These are phyloP conservation scores for Heliconius erato DNA, from an alignment of 2,888 invertebrate genomes.

Conservation along the genomic window DNA sequence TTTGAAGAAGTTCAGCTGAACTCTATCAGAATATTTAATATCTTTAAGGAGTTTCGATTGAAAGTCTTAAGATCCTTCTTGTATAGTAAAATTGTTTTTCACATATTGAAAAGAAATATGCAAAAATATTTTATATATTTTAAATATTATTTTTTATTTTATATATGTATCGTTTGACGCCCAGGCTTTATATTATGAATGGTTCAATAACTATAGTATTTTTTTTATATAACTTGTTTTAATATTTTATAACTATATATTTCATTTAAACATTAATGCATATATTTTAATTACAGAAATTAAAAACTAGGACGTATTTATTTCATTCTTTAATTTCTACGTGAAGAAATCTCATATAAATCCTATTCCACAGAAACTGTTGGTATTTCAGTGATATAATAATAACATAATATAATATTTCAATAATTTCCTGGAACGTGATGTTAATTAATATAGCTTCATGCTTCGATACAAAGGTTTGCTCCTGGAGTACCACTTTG, in stretches of 20 bases:
- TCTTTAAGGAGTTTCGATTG: neutral
- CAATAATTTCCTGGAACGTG: constrained; percentile 5
- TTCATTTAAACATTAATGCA: neutral
- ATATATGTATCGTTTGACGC: too few relatives aligned
- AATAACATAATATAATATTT: neutral
- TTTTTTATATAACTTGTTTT: neutral
- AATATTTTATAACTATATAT: neutral
- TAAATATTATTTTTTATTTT: too few relatives aligned
- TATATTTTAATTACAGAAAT: neutral
- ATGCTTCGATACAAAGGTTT: constrained; percentile 12
- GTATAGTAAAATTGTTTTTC: neutral
- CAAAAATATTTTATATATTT: too few relatives aligned
- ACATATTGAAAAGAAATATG: neutral
- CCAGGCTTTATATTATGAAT: too few relatives aligned
- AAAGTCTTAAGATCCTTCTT: neutral
- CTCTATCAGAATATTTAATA: neutral
- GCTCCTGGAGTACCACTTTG: neutral
- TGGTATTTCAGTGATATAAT: neutral
- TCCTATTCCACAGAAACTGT: neutral
- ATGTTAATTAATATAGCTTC: constrained; percentile 22
- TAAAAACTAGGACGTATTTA: neutral
- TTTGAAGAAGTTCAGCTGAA: neutral
- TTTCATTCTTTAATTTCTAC: neutral
- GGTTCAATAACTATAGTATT: too few relatives aligned
- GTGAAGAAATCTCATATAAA: neutral